These are phyloP conservation scores for Oophaga sylvatica DNA, from an alignment of 2,797 vertebrate species.

Conservation along the genomic window DNA sequence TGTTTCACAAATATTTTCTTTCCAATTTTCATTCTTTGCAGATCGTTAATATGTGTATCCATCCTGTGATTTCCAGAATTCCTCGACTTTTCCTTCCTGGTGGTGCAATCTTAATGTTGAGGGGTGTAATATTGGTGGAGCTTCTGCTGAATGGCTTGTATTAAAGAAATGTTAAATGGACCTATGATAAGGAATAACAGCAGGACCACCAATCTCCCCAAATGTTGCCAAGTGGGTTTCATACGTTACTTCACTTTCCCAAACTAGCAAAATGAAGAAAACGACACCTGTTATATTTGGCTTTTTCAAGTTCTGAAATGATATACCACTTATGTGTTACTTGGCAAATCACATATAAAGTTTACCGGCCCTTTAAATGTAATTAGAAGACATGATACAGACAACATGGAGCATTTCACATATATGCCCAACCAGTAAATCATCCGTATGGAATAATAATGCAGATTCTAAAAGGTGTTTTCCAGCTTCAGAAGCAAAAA, in stretches of 20 bases:
- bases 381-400: slow-evolving; percentile 5
- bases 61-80: too few species aligned
- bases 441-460: slow-evolving; percentile 39
- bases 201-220: not conserved
- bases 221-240: not conserved
- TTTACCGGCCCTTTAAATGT: slow-evolving; percentile 34
- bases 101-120: too few species aligned
- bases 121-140: too few species aligned
- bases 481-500: slow-evolving; percentile 43
- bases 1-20: too few species aligned
- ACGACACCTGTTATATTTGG: not conserved
- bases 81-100: too few species aligned
- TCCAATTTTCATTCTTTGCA: too few species aligned
- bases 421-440: slow-evolving; percentile 24
- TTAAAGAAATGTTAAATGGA: too few species aligned
- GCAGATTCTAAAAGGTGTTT: slow-evolving; percentile 47
- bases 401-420: slow-evolving; percentile 27
- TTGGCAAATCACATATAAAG: too few species aligned
- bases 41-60: too few species aligned
- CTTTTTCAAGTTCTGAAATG: not conserved
- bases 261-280: not conserved
- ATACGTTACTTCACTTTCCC: too few species aligned
- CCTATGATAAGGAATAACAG: not conserved
- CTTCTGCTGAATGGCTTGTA: too few species aligned
- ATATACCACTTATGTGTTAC: not conserved